A percentile compares a stretch with the other conserved stretches of the same genome.
These are phyloP conservation scores for Ophioninae sp. DNA, from an alignment of 2,888 invertebrate species.

Conservation along the genomic window DNA sequence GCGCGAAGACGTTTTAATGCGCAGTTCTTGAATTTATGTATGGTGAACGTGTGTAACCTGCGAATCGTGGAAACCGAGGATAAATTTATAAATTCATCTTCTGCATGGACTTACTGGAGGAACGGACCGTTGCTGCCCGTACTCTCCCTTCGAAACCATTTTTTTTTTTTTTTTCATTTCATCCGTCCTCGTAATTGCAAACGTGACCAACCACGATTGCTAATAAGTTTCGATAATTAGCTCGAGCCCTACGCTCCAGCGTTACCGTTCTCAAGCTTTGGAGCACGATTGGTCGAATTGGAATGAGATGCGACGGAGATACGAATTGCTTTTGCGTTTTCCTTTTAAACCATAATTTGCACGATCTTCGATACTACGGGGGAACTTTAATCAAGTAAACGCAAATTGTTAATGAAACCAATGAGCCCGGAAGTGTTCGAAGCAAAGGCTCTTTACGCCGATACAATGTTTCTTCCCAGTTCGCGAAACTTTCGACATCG, in stretches of 20 bases:
- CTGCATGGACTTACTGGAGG: constrained; percentile 21
- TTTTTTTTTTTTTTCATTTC: not conserved
- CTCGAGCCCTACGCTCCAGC: constrained; percentile 18
- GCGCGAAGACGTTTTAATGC: constrained; percentile 41
- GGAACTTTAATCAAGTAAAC: not conserved
- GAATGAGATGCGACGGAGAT: not conserved
- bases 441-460: not conserved
- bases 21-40: constrained; percentile 8
- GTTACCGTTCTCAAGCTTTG: constrained; percentile 37
- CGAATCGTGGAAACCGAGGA: constrained; percentile 22
- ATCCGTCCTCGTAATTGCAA: constrained; percentile 46
- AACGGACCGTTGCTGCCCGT: constrained; percentile 13
- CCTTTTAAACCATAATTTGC: not conserved
- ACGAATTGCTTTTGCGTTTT: not conserved
- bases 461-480: not conserved
- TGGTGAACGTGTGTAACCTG: constrained; percentile 1
- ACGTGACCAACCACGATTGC: constrained; percentile 55
- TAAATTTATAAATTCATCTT: constrained; percentile 54
- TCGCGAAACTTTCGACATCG: not conserved
- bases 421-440: not conserved
- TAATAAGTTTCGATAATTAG: constrained; percentile 61
- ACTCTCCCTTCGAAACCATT: constrained; percentile 1
- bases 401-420: not conserved
- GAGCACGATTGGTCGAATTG: constrained; percentile 3
- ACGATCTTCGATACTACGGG: not conserved